Evolutionary conservation across 1,140 invertebrate species (phyloP).

Genomic region (Apis dorsata): DNA sequence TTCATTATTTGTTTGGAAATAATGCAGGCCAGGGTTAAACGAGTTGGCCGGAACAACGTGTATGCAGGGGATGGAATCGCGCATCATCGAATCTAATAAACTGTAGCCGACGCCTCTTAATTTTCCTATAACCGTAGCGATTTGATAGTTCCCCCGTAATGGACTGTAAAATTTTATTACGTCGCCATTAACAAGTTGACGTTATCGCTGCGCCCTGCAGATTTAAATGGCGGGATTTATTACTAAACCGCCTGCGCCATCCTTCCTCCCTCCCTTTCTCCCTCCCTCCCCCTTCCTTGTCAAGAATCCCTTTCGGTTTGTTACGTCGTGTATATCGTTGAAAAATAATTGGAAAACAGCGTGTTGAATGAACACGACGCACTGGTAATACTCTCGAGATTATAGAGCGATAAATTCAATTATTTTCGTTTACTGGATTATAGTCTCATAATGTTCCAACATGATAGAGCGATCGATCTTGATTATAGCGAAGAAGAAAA

Average conservation of each 20-base stretch:
- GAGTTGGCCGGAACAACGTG: not conserved
- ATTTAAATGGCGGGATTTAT: constrained; percentile 55
- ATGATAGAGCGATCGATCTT: no score
- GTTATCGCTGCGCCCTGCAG: constrained; percentile 45
- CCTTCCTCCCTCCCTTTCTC: no score
- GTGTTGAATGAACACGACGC: not conserved
- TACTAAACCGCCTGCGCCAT: not conserved
- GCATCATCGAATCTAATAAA: constrained; percentile 59
- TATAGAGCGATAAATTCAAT: not conserved
- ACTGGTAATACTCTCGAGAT: not conserved
- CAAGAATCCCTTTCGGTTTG: not conserved
- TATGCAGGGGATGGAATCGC: not conserved
- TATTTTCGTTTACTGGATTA: not conserved
- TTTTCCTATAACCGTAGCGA: constrained; percentile 56
- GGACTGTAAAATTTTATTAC: constrained; percentile 66
- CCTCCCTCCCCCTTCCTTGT: not conserved
- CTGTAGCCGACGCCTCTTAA: constrained; percentile 48
- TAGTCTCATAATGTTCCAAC: not conserved
- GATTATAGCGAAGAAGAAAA: no score
- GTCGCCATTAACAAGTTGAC: constrained; percentile 54
- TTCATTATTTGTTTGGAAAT: constrained; percentile 22
- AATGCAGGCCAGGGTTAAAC: constrained; percentile 40
- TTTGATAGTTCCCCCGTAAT: constrained; percentile 60
- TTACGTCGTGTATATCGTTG: not conserved
- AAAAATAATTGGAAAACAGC: constrained; percentile 30